Evolutionary conservation across 2,797 vertebrate species (phyloP).

Genomic region (Microctenopoma lineatum): DNA sequence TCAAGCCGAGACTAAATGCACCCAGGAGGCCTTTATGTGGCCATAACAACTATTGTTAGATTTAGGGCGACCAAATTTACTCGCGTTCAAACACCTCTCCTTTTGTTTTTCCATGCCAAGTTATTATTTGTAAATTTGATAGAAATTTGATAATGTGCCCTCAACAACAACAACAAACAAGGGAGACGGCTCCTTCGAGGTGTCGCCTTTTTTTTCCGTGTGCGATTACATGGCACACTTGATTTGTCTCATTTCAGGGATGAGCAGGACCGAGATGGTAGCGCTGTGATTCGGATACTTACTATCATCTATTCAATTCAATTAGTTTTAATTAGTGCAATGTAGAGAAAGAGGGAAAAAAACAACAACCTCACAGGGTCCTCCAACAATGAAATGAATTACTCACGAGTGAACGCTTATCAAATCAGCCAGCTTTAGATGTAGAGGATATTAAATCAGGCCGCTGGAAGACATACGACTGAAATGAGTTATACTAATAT

Average conservation of each 20-base stretch:
- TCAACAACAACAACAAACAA: constrained; percentile 61
- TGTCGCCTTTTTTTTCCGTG: constrained; percentile 49
- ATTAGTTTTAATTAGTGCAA: constrained; percentile 81
- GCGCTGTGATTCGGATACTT: constrained; percentile 52
- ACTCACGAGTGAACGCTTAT: constrained; percentile 80
- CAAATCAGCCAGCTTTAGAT: constrained; percentile 75
- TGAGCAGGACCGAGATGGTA: constrained; percentile 70
- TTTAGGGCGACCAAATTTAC: constrained; percentile 29
- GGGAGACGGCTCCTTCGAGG: constrained; percentile 52
- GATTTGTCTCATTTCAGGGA: constrained; percentile 81
- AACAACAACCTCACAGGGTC: constrained; percentile 63
- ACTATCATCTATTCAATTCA: constrained; percentile 77
- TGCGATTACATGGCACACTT: constrained; percentile 77
- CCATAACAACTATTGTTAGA: constrained; percentile 5
- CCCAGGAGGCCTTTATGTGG: constrained; percentile 1
- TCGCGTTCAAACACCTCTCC: constrained; percentile 31
- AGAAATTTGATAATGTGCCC: constrained; percentile 55
- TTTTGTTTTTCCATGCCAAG: constrained; percentile 27
- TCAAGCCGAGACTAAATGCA: constrained; percentile 8
- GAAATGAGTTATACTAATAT: constrained; percentile 62
- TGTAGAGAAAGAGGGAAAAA: constrained; percentile 61
- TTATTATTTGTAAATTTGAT: constrained; percentile 60
- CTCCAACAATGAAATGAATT: constrained; percentile 79
- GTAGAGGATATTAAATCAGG: constrained; percentile 74
- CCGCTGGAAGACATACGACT: constrained; percentile 55